phyloP scores from a whole-genome alignment of 2,888 invertebrate species.

The Drosophila lutescens region DNA sequence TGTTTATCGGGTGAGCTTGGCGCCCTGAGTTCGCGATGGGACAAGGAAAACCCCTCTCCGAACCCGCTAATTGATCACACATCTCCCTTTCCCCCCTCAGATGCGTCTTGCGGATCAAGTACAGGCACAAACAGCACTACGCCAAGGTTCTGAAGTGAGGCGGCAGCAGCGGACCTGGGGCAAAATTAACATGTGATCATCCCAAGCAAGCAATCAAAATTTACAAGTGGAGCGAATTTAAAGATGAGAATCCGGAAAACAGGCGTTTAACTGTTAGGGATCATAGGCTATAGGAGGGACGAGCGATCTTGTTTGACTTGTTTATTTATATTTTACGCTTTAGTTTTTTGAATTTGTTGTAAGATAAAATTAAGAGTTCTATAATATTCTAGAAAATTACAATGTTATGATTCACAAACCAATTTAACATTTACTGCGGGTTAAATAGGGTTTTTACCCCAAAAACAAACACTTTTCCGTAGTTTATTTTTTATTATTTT shows the following conservation, averaged over 20 bases:
- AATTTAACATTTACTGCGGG: neutral
- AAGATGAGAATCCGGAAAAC: slow-evolving; percentile 14
- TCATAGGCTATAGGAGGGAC: neutral
- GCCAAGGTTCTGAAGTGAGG: slow-evolving; percentile 74
- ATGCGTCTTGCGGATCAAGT: slow-evolving; percentile 77
- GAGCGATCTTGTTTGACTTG: slow-evolving; percentile 20
- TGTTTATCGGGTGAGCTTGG: slow-evolving; percentile 76
- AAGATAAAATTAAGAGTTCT: slow-evolving; percentile 2
- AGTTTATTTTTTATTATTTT: too few species aligned
- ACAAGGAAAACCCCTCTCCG: slow-evolving; percentile 8
- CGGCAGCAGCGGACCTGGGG: slow-evolving; percentile 20
- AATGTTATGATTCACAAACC: slow-evolving; percentile 7
- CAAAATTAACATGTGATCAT: slow-evolving; percentile 48
- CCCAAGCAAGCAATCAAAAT: slow-evolving; percentile 44
- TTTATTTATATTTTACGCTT: slow-evolving; percentile 19
- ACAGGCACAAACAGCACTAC: slow-evolving; percentile 72
- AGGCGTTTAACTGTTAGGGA: slow-evolving; percentile 3
- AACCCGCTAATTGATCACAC: slow-evolving; percentile 19
- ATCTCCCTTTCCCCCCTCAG: slow-evolving; percentile 46
- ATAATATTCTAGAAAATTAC: neutral
- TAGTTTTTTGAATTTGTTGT: neutral
- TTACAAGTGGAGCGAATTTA: slow-evolving; percentile 33
- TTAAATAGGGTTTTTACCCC: too few species aligned
- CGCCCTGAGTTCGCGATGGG: neutral
- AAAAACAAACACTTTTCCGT: too few species aligned